Conservation (phyloP, 2,888 invertebrate genomes). For the Ligdia adustata region DNA sequence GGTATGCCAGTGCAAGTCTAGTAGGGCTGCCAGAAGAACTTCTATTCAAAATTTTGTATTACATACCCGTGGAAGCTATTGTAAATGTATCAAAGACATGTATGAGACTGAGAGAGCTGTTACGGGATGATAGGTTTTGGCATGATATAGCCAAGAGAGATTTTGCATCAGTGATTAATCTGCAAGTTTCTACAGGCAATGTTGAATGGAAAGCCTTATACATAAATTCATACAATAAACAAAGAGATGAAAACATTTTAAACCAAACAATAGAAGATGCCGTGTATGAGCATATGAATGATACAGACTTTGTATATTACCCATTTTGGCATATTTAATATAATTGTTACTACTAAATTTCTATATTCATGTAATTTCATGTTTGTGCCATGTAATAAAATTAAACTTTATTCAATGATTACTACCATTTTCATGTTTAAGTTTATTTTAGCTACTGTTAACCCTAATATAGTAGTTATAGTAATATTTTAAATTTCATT, state of each 20-base stretch:
- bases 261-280: conserved; percentile 43
- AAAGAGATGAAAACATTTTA: conserved; percentile 41
- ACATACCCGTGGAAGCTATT: conserved; percentile 55
- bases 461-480: too few relatives aligned
- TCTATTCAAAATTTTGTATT: conserved; percentile 56
- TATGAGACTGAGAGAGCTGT: conserved; percentile 51
- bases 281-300: conserved; percentile 66
- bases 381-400: too few relatives aligned
- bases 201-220: conserved; percentile 61
- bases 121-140: conserved; percentile 64
- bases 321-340: conserved; percentile 67
- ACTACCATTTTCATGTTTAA: too few relatives aligned
- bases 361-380: too few relatives aligned
- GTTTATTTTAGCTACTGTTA: too few relatives aligned
- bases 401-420: too few relatives aligned
- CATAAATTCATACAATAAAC: conserved; percentile 46
- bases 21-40: conserved; percentile 74
- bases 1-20: conserved; percentile 74
- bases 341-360: too few relatives aligned
- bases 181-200: conserved; percentile 31
- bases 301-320: conserved; percentile 63
- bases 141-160: conserved; percentile 65
- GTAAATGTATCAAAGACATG: conserved; percentile 62
- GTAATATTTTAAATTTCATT: too few relatives aligned
- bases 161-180: conserved; percentile 38